phyloP scores from a whole-genome alignment of 2,888 invertebrate species.

The Auanema freiburgensis region DNA sequence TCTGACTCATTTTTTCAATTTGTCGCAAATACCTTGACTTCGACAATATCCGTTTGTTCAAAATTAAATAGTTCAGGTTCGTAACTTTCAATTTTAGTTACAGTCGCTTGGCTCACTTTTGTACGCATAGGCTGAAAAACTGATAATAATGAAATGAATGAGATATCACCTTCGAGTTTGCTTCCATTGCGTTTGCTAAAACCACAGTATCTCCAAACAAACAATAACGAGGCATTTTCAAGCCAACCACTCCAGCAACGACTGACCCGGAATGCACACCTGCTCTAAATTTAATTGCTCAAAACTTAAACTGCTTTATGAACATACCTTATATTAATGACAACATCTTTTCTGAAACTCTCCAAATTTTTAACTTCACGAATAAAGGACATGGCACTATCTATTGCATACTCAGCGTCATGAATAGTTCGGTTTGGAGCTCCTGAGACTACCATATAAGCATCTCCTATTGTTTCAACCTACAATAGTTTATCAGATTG shows the following conservation, averaged over 20 bases:
- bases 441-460: slow-evolving; percentile 96
- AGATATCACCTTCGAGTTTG: slow-evolving; percentile 21
- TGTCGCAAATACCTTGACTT: slow-evolving; percentile 28
- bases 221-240: slow-evolving; percentile 86
- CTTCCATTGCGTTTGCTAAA: slow-evolving; percentile 86
- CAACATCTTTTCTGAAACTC: slow-evolving; percentile 8
- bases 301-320: not conserved
- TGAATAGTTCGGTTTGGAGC: slow-evolving; percentile 86
- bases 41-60: slow-evolving; percentile 17
- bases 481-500: slow-evolving; percentile 64
- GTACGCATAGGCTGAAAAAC: slow-evolving; percentile 78
- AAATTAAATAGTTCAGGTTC: slow-evolving; percentile 35
- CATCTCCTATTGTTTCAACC: slow-evolving; percentile 97
- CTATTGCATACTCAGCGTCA: slow-evolving; percentile 76
- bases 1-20: no score
- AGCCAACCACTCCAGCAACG: slow-evolving; percentile 88
- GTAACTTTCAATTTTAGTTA: slow-evolving; percentile 69
- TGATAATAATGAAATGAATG: not conserved
- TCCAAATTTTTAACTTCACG: slow-evolving; percentile 11
- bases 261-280: slow-evolving; percentile 89
- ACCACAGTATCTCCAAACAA: slow-evolving; percentile 77
- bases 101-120: slow-evolving; percentile 84
- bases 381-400: slow-evolving; percentile 53
- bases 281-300: slow-evolving; percentile 17
- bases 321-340: slow-evolving; percentile 12